Percentiles rank a stretch among this genome's conserved stretches.
These are phyloP conservation scores for Melanogrammus aeglefinus DNA, from an alignment of 2,797 vertebrate species.

Conservation along the genomic window DNA sequence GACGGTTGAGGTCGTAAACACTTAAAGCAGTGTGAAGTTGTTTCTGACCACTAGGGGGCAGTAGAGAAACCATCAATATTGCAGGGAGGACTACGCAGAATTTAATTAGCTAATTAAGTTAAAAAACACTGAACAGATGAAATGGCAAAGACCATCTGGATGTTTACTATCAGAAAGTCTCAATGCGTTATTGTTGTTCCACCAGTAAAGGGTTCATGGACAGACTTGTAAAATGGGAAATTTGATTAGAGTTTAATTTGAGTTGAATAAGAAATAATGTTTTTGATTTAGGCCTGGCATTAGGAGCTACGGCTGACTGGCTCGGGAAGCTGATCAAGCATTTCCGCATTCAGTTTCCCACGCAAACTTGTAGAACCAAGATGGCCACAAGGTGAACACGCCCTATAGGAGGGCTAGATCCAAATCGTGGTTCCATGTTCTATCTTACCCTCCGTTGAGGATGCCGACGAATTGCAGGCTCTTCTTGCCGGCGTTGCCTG, in stretches of 20 bases:
- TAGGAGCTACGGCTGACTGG: too few species aligned
- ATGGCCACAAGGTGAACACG: neutral
- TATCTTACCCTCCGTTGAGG: constrained; percentile 88
- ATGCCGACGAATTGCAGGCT: constrained; percentile 94
- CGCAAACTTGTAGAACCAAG: neutral
- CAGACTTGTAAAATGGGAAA: too few species aligned
- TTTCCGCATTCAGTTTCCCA: too few species aligned
- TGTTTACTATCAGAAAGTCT: neutral
- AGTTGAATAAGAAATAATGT: neutral
- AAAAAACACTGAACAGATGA: neutral
- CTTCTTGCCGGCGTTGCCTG: constrained; percentile 78
- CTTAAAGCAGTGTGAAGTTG: neutral
- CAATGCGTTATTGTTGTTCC: neutral
- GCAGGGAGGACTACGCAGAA: neutral
- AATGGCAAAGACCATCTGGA: neutral
- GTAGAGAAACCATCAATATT: neutral
- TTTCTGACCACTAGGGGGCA: neutral
- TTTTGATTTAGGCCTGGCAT: neutral
- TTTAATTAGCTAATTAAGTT: neutral
- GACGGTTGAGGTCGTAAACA: neutral
- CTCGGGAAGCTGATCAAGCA: too few species aligned
- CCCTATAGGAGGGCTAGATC: neutral
- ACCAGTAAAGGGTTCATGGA: neutral
- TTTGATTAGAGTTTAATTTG: neutral
- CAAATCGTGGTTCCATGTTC: constrained; percentile 33